Percentiles rank a stretch among this genome's conserved stretches.
These are phyloP conservation scores for Lagodon rhomboides DNA, from an alignment of 2,797 vertebrate genomes.

Conservation along the genomic window DNA sequence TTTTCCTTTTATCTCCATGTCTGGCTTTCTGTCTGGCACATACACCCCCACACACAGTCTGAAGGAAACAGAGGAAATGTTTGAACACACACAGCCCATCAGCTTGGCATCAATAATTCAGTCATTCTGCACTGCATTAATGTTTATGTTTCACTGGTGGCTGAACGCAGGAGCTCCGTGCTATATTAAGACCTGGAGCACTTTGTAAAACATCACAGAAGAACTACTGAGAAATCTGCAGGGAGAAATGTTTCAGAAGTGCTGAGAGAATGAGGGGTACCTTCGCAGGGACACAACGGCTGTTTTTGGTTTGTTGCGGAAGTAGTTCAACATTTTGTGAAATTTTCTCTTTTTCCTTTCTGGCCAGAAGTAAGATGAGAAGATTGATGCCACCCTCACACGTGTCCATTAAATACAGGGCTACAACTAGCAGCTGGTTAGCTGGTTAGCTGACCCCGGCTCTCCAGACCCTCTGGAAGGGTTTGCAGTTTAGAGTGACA, in stretches of 20 bases:
- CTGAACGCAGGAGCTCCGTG: slow-evolving; percentile 35
- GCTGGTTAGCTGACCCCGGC: too few species aligned
- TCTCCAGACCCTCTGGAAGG: too few species aligned
- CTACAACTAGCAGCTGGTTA: background rate
- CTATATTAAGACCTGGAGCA: slow-evolving; percentile 55
- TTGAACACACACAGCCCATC: slow-evolving; percentile 49
- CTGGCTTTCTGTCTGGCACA: slow-evolving; percentile 19
- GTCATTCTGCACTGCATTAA: slow-evolving; percentile 43
- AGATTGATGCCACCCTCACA: background rate
- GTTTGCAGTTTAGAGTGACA: too few species aligned
- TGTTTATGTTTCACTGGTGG: slow-evolving; percentile 64
- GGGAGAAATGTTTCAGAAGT: background rate
- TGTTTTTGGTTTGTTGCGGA: slow-evolving; percentile 5
- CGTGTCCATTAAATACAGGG: background rate
- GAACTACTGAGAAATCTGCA: slow-evolving; percentile 1
- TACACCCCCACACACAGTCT: background rate
- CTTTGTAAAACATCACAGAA: slow-evolving; percentile 30
- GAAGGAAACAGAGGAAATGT: slow-evolving; percentile 18
- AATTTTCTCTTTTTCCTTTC: background rate
- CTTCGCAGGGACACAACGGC: background rate
- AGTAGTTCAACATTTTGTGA: background rate
- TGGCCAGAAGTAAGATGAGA: background rate
- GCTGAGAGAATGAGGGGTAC: background rate
- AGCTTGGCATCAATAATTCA: slow-evolving; percentile 76
- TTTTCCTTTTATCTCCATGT: slow-evolving; percentile 3